Evolutionary conservation across 53 echinoderm and acorn worm genomes (phyloP), one percentile per base, ranked within the genome.

Genomic region (Stichopus horrens): DNA sequence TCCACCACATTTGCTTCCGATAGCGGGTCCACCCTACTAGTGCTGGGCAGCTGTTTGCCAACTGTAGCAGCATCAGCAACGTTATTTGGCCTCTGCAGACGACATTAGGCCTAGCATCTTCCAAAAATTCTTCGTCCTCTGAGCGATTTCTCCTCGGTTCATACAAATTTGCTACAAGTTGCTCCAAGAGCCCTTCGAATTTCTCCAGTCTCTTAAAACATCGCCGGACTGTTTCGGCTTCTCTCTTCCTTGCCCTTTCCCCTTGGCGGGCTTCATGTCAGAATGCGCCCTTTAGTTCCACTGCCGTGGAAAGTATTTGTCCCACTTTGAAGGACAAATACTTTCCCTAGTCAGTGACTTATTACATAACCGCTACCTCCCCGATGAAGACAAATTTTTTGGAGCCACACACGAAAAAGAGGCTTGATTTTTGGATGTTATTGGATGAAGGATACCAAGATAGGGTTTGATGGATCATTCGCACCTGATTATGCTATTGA

Each of bases 151-250:
- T 73, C 8, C 73, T 5, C 21, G 73, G 73, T 73, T 73, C 73
- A 8, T 73, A 73, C 5, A 73, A 5, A 73, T 73, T 73, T 73
- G 21, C 73, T 8, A 73, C 73, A 5, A 73, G 73, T 18, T 73
- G 73, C 73, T 73, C 73, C 73, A 73, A 73, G 73, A 73, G 73
- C 73, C 73, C 73, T 73, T 73, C 73, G 4, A 73, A 21, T 21
- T 73, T 73, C 5, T 73, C 73, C 73, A 73, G 73, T 73, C 73
- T 73, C 73, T 73, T 73, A 73, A 21, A 21, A 73, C 73, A 73
- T 73, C 8, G 5, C 21, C 73, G 73, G 73, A 73, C 73, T 73
- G 73, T 73, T 73, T 73, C 73, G 73, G 8, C 21, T 73, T 73
- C 73, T 4, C 73, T 73, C 21, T 73, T 8, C 5, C 73, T 73